phyloP scores from a whole-genome alignment of 2,797 vertebrate species.

The Fistularia tabacaria region DNA sequence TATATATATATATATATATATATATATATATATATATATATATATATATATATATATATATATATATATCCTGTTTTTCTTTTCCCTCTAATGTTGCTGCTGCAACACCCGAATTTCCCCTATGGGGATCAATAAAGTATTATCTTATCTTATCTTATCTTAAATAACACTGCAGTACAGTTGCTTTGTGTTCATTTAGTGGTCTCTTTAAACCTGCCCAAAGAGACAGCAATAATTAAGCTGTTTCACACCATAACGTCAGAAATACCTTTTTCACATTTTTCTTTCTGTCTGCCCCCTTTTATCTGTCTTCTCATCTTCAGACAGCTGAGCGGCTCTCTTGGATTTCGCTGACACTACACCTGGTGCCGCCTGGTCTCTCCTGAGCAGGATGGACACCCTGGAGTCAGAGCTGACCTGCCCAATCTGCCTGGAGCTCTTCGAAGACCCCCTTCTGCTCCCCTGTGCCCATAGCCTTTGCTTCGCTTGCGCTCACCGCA shows the following conservation, averaged over 20 bases:
- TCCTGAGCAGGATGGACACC: constrained; percentile 93
- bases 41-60: too few species aligned
- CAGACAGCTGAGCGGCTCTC: constrained; percentile 91
- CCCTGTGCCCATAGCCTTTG: constrained; percentile 96
- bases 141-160: too few species aligned
- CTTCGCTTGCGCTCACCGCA: constrained; percentile 93
- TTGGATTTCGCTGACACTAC: constrained; percentile 89
- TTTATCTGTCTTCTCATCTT: constrained; percentile 32
- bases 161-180: too few species aligned
- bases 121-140: too few species aligned
- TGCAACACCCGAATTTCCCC: too few species aligned
- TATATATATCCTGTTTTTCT: too few species aligned
- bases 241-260: constrained; percentile 72
- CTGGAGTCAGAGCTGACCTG: constrained; percentile 99
- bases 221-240: constrained; percentile 43
- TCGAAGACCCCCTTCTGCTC: constrained; percentile 94
- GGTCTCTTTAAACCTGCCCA: constrained; percentile 30
- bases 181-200: constrained; percentile 22
- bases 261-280: constrained; percentile 29
- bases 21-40: too few species aligned
- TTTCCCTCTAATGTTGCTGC: too few species aligned
- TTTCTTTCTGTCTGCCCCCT: constrained; percentile 10
- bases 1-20: too few species aligned
- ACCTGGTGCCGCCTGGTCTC: constrained; percentile 80
- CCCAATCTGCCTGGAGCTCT: constrained; percentile 99